Evolutionary conservation across 2,113 vertebrate species (phyloP), one percentile per base, ranked within the genome.

Genomic region (Gallinago paraguaiae): DNA sequence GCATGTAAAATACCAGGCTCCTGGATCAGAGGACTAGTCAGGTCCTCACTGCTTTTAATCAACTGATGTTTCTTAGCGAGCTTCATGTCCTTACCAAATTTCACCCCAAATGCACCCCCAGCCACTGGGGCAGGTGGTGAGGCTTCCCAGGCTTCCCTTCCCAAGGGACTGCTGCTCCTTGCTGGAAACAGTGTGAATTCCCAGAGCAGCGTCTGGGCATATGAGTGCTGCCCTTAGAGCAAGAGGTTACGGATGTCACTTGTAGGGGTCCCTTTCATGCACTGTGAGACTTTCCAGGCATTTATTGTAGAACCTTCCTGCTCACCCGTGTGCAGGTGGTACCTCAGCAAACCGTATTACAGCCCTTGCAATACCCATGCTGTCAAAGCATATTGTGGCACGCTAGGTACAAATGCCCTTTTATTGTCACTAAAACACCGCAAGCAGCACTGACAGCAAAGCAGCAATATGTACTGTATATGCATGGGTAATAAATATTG

Each of bases 371-470:
- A 30, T 45, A 50, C 63, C 54, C 39, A 1, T 63, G 81, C 90
- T 95, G 69, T 95, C 81, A 95, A 71, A 97, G 68, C 90, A 65
- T n/a, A 72, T 86, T 71, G 94, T 81, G 87, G 67, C 71, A 65
- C 70, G 81, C 13, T 4, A 95, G 88, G 56, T 93, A 94, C 68
- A 96, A 96, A 94, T 86, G 90, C 89, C 96, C 95, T 96, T 97
- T 97, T 85, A 88, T 97, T 97, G 95, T 94, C 95, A 57, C 85
- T 46, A 83, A 91, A 61, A 35, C 92, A 82, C 91, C 35, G n/a
- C 90, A 82, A 94, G 86, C 93, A 16, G 39, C 82, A 16, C 85
- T 98, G 98, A 98, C 98, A 98, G 95, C 95, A 93, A 86, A 98
- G 96, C 88, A 78, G 85, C 75, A 93, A 92, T 95, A 87, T 14